Evolutionary conservation across 2,888 invertebrate genomes (phyloP).

Genomic region (Phytoseiulus persimilis): DNA sequence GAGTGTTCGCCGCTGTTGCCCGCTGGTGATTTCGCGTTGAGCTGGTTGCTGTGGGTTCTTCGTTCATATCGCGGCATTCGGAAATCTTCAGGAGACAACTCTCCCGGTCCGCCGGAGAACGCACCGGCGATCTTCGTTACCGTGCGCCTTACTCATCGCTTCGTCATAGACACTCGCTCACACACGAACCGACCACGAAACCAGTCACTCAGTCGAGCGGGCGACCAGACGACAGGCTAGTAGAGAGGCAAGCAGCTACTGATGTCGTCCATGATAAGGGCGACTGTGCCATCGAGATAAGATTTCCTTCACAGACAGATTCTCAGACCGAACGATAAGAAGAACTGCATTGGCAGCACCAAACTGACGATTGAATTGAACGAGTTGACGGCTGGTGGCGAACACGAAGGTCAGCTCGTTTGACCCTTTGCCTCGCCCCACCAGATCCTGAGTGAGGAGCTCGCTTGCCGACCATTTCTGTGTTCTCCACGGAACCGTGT

Average conservation of each 20-base stretch:
- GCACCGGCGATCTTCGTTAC: too few species aligned
- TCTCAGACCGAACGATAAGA: background rate
- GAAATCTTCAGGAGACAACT: background rate
- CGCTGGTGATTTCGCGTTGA: background rate
- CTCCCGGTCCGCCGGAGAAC: background rate
- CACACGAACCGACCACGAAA: background rate
- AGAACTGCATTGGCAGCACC: background rate
- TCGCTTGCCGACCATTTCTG: too few species aligned
- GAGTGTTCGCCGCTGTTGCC: background rate
- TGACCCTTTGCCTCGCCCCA: too few species aligned
- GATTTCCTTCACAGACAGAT: background rate
- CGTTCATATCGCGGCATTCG: background rate
- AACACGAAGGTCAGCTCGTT: background rate
- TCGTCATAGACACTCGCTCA: too few species aligned
- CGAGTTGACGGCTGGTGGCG: background rate
- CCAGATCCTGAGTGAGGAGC: too few species aligned
- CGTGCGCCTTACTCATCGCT: too few species aligned
- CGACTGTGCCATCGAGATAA: conserved; percentile 5
- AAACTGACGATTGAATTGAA: background rate
- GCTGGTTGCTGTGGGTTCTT: background rate
- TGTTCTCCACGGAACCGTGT: too few species aligned
- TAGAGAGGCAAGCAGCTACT: background rate
- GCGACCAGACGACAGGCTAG: background rate
- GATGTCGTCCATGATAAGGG: background rate
- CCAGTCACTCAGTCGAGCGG: background rate